Evolutionary conservation across 1,140 invertebrate species (phyloP).

Genomic region (Trachymyrmex cornetzi): DNA sequence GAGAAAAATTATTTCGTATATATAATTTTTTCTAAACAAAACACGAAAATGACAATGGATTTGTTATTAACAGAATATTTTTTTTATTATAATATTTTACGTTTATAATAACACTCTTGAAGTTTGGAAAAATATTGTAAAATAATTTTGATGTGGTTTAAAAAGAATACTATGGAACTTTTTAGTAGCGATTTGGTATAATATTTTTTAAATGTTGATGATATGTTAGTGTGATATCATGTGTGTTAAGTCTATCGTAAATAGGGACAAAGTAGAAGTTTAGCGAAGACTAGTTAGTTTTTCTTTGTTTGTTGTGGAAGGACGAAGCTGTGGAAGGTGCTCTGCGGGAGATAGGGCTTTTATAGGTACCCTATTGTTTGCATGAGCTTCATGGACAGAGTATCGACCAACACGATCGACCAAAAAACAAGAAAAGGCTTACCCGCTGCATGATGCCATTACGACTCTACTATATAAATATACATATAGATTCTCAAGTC

Average conservation of each 20-base stretch:
- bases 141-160: background rate
- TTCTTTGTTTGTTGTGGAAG: conserved; percentile 87
- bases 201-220: conserved; percentile 27
- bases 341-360: conserved; percentile 93
- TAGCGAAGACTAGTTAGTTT: conserved; percentile 83
- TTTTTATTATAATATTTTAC: background rate
- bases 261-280: conserved; percentile 78
- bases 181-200: background rate
- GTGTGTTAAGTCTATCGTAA: conserved; percentile 61
- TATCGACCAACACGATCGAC: conserved; percentile 76
- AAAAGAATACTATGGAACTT: conserved; percentile 25
- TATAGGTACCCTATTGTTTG: conserved; percentile 86
- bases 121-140: background rate
- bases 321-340: conserved; percentile 94
- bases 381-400: conserved; percentile 77
- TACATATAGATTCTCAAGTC: conserved; percentile 43
- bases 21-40: background rate
- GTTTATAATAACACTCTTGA: background rate
- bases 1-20: background rate
- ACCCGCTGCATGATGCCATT: conserved; percentile 78
- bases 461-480: conserved; percentile 67
- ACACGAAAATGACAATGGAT: background rate
- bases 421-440: conserved; percentile 73
- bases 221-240: conserved; percentile 35
- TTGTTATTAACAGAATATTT: background rate